Percentiles rank a stretch among this genome's conserved stretches.
These are phyloP conservation scores for Heliconius melpomene DNA, from an alignment of 1,140 invertebrate species.

Conservation along the genomic window DNA sequence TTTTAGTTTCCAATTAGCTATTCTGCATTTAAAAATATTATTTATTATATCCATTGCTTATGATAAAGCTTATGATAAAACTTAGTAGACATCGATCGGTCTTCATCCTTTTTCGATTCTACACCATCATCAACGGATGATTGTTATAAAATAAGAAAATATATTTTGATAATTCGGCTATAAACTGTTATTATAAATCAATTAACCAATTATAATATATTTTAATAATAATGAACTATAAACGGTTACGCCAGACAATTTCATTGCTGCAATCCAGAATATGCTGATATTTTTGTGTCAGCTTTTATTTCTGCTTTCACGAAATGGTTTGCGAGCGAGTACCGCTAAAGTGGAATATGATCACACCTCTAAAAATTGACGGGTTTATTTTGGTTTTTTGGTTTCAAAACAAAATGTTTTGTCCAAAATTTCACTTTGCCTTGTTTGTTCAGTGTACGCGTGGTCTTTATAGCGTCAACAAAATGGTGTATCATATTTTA, in stretches of 20 bases:
- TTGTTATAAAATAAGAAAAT: no score
- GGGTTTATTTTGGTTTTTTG: constrained; percentile 28
- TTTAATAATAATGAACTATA: no score
- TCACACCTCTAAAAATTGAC: constrained; percentile 30
- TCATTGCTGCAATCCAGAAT: neutral
- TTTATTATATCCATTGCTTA: no score
- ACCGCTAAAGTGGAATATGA: constrained; percentile 29
- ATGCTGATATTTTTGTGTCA: neutral
- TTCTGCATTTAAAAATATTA: no score
- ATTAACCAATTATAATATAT: no score
- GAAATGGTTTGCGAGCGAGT: constrained; percentile 28
- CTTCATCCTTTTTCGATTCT: no score
- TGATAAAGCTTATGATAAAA: no score
- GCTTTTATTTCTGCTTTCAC: constrained; percentile 24
- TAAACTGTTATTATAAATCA: no score
- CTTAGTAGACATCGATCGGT: no score
- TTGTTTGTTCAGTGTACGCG: constrained; percentile 5
- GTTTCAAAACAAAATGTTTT: constrained; percentile 27
- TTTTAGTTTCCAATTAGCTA: no score
- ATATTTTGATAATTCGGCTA: no score
- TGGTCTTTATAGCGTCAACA: constrained; percentile 17
- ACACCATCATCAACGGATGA: no score
- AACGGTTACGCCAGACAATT: neutral
- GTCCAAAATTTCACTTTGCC: constrained; percentile 10
- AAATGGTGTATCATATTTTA: constrained; percentile 5